Evolutionary conservation across 2,888 invertebrate genomes (phyloP).

Genomic region (Dorcus parallelipipedus): DNA sequence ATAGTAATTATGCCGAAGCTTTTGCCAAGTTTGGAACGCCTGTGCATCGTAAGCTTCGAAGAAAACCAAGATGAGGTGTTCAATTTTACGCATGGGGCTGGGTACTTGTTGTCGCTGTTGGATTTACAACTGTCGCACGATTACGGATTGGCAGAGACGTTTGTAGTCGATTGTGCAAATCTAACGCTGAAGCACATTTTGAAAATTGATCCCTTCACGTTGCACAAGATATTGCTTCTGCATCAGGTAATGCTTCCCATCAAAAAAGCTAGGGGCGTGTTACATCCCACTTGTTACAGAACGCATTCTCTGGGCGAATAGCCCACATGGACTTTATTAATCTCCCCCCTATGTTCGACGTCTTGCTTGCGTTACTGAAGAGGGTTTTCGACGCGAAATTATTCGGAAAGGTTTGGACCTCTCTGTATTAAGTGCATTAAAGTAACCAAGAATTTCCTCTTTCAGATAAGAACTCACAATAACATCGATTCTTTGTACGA

Average conservation of each 20-base stretch:
- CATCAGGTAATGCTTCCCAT: background rate
- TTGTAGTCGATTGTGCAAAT: background rate
- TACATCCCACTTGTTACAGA: background rate
- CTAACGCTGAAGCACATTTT: background rate
- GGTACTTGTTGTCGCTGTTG: background rate
- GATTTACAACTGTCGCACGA: background rate
- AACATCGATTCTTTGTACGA: constrained; percentile 10
- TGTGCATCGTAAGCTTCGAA: background rate
- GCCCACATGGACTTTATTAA: background rate
- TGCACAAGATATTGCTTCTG: background rate
- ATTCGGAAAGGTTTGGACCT: background rate
- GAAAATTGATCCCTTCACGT: background rate
- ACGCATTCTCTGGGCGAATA: background rate
- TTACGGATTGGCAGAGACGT: background rate
- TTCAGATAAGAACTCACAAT: constrained; percentile 11
- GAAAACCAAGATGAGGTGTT: background rate
- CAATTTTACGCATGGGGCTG: background rate
- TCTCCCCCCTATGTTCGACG: background rate
- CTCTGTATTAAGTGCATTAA: too few relatives aligned
- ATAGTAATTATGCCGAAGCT: background rate
- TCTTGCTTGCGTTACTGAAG: background rate
- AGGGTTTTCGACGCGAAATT: background rate
- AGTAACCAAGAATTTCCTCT: background rate
- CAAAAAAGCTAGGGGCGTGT: background rate
- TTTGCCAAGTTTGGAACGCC: background rate